Evolutionary conservation across 2,888 invertebrate species (phyloP).

Genomic region (Spodoptera exigua): DNA sequence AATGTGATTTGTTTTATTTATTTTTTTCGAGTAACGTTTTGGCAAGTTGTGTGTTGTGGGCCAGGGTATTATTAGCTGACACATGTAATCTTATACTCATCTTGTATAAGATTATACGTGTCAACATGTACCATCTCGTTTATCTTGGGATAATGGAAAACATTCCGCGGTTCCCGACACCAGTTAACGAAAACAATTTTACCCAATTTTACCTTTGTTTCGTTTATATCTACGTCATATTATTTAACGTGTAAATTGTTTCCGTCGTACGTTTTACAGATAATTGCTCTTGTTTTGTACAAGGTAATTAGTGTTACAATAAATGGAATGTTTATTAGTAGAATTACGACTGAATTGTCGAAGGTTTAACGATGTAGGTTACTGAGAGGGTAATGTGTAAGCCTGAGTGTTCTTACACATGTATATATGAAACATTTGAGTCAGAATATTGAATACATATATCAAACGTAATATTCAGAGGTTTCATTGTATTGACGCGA

Average conservation of each 20-base stretch:
- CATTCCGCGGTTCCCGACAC: constrained; percentile 64
- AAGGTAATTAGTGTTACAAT: constrained; percentile 45
- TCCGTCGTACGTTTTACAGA: constrained; percentile 42
- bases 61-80: constrained; percentile 73
- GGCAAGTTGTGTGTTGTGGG: constrained; percentile 48
- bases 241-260: constrained; percentile 51
- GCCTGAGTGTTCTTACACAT: not conserved
- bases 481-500: no score
- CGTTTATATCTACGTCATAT: constrained; percentile 55
- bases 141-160: constrained; percentile 79
- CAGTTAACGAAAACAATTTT: constrained; percentile 68
- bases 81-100: constrained; percentile 79
- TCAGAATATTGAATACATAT: no score
- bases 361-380: not conserved
- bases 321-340: constrained; percentile 25
- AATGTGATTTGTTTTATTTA: constrained; percentile 48
- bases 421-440: no score
- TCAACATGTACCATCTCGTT: constrained; percentile 77
- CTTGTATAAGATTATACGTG: constrained; percentile 81
- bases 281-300: constrained; percentile 46
- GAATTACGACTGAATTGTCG: constrained; percentile 1
- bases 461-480: no score
- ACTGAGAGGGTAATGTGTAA: not conserved
- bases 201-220: constrained; percentile 64
- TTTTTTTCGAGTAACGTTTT: constrained; percentile 48